Conservation (phyloP, 2,797 vertebrate genomes). For the Gambelia wislizenii region DNA sequence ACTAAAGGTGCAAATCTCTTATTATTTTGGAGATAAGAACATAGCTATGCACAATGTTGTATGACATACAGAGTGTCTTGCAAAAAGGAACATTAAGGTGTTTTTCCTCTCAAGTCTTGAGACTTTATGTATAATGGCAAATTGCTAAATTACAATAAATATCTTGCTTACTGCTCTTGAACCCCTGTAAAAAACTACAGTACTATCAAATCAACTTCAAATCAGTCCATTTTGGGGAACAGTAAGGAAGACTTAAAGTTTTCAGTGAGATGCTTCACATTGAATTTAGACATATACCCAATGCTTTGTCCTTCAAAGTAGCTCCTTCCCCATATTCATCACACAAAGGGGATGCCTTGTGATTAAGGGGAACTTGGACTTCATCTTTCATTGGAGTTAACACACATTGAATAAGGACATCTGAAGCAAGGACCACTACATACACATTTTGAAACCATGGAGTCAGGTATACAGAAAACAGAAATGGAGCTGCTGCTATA, state of each 20-base stretch:
- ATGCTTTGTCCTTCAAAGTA: neutral
- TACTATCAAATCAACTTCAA: neutral
- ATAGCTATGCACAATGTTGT: constrained; percentile 60
- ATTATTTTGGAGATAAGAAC: constrained; percentile 46
- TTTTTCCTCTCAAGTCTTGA: constrained; percentile 34
- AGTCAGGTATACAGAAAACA: neutral
- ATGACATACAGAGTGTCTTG: constrained; percentile 47
- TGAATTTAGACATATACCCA: neutral
- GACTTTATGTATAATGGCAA: neutral
- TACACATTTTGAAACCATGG: too few species aligned
- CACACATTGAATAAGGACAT: neutral
- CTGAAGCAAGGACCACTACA: neutral
- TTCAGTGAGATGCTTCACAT: neutral
- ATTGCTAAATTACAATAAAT: too few species aligned
- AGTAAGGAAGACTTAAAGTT: neutral
- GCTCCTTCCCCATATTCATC: too few species aligned
- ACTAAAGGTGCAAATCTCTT: constrained; percentile 67
- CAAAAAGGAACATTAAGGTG: constrained; percentile 31
- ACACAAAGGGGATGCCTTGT: neutral
- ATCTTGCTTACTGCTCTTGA: constrained; percentile 10
- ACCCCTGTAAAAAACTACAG: neutral
- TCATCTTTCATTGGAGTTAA: neutral
- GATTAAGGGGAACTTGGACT: neutral
- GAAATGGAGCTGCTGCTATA: neutral
- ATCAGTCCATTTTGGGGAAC: too few species aligned